These are phyloP conservation scores for Metopia argyrocephala DNA, from an alignment of 2,888 invertebrate genomes.

Conservation along the genomic window DNA sequence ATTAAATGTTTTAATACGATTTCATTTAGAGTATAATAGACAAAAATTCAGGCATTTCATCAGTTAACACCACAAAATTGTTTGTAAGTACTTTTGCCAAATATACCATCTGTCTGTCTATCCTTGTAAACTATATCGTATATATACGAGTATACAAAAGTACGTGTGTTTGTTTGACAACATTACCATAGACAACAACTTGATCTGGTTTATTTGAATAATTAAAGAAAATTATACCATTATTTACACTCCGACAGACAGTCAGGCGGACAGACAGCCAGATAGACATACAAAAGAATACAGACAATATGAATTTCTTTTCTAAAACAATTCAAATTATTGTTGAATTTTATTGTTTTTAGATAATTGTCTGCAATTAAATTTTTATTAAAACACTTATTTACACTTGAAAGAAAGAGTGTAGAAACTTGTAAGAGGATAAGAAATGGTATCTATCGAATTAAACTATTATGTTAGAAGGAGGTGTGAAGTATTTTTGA, in stretches of 20 bases:
- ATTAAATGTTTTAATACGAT: constrained; percentile 57
- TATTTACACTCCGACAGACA: constrained; percentile 55
- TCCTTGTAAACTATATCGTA: not conserved
- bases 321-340: constrained; percentile 60
- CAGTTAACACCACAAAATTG: constrained; percentile 60
- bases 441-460: constrained; percentile 10
- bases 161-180: constrained; percentile 7
- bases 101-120: constrained; percentile 14
- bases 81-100: constrained; percentile 60
- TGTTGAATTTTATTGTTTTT: constrained; percentile 59
- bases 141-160: not conserved
- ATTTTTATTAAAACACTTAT: constrained; percentile 9
- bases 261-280: not conserved
- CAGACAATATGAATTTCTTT: constrained; percentile 1
- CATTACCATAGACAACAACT: constrained; percentile 20
- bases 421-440: not conserved
- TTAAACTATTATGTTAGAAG: not conserved
- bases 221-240: constrained; percentile 60
- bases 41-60: constrained; percentile 44
- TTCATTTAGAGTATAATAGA: constrained; percentile 31
- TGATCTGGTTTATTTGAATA: constrained; percentile 54
- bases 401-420: not conserved
- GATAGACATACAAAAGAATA: constrained; percentile 32
- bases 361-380: constrained; percentile 61
- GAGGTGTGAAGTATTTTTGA: constrained; percentile 46